Conservation (phyloP, 2,113 vertebrate species). For the Leptobrachium leishanense region DNA sequence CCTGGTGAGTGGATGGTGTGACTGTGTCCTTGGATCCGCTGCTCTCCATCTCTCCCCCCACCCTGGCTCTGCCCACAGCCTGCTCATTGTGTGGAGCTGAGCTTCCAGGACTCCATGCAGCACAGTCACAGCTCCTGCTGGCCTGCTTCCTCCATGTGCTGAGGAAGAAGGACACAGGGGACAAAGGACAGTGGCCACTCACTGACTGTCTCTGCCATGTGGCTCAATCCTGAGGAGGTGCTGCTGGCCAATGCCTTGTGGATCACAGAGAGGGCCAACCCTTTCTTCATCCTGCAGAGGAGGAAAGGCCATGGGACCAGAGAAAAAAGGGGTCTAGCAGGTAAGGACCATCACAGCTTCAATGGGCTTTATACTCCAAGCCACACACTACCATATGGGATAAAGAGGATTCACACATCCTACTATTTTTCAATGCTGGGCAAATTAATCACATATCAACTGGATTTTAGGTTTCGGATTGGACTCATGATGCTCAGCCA, state of each 20-base stretch:
- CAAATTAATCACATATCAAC: no score
- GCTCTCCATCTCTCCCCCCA: neutral
- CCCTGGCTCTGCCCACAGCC: neutral
- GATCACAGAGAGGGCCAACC: slow-evolving; percentile 94
- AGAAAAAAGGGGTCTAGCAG: slow-evolving; percentile 80
- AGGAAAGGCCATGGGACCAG: slow-evolving; percentile 89
- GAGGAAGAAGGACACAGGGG: neutral
- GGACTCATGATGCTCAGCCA: no score
- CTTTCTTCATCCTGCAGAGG: slow-evolving; percentile 94
- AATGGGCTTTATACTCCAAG: no score
- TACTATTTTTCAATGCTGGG: no score
- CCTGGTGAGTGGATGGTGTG: neutral
- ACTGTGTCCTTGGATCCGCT: neutral
- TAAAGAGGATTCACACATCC: no score
- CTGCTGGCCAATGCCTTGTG: slow-evolving; percentile 91
- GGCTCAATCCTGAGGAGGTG: slow-evolving; percentile 96
- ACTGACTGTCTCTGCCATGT: slow-evolving; percentile 67
- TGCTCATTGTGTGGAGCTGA: slow-evolving; percentile 2
- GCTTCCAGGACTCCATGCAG: slow-evolving; percentile 3
- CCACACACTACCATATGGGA: no score
- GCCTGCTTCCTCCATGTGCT: slow-evolving; percentile 1
- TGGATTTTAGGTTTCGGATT: no score
- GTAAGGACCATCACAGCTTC: slow-evolving; percentile 58
- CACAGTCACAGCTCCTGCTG: neutral
- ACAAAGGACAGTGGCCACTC: neutral